A percentile compares a stretch with the other conserved stretches of the same genome.
Evolutionary conservation across 2,113 vertebrate species (phyloP).

Genomic region (Anthoscopus minutus): DNA sequence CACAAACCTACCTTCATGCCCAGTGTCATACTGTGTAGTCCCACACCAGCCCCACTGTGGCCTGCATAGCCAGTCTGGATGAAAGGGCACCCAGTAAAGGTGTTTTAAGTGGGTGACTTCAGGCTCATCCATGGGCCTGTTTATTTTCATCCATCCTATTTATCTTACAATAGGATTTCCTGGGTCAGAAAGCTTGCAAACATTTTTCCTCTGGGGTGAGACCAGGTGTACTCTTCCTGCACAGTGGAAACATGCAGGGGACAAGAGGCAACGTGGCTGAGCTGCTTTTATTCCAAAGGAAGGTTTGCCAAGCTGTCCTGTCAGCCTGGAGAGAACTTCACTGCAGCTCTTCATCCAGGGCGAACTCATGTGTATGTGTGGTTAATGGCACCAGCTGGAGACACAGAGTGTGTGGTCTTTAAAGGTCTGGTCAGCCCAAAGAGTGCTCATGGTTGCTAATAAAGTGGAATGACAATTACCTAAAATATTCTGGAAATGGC

Average conservation of each 20-base stretch:
- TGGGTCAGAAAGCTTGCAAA: neutral
- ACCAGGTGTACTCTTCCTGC: neutral
- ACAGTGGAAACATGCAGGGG: neutral
- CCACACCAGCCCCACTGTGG: fast-evolving
- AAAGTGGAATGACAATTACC: neutral
- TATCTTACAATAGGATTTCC: neutral
- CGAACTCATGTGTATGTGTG: fast-evolving
- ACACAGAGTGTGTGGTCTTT: fast-evolving
- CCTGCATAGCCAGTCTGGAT: fast-evolving
- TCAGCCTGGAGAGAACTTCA: neutral
- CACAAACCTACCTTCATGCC: fast-evolving
- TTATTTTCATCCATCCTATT: too few species aligned
- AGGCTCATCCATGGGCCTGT: fast-evolving
- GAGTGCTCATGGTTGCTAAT: fast-evolving
- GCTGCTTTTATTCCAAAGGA: neutral
- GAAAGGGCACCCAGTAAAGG: neutral
- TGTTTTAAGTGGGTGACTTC: neutral
- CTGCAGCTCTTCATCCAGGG: neutral
- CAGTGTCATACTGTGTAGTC: fast-evolving
- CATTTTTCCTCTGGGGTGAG: neutral
- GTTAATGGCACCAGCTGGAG: neutral
- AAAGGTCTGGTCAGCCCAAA: neutral
- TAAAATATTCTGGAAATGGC: neutral
- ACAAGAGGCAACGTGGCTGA: neutral
- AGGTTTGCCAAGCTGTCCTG: too few species aligned